These are phyloP conservation scores for Euspilapteryx auroguttella DNA, from an alignment of 2,888 invertebrate genomes.

Conservation along the genomic window DNA sequence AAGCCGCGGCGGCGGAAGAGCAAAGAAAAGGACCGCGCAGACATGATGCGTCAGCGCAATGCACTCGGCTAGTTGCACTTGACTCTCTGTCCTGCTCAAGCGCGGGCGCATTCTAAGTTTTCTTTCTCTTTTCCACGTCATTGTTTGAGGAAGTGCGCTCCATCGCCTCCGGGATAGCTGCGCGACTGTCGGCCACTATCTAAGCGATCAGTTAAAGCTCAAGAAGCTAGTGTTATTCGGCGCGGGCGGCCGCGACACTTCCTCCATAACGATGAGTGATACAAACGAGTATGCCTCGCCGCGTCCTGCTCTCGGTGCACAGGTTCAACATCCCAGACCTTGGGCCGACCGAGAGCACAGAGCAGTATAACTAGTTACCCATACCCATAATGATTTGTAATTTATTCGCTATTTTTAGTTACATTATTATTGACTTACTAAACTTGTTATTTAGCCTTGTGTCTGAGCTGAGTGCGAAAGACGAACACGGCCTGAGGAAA, in stretches of 20 bases:
- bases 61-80: slow-evolving; percentile 28
- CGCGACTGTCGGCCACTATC: slow-evolving; percentile 23
- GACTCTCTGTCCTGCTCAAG: slow-evolving; percentile 27
- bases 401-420: slow-evolving; percentile 35
- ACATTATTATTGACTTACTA: slow-evolving; percentile 16
- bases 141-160: slow-evolving; percentile 41
- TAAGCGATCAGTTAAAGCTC: slow-evolving; percentile 26
- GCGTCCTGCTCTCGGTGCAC: slow-evolving; percentile 43
- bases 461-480: slow-evolving; percentile 6
- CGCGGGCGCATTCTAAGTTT: no score
- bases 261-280: slow-evolving; percentile 54
- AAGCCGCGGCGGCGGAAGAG: slow-evolving; percentile 27
- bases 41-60: slow-evolving; percentile 52
- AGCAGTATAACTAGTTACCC: slow-evolving; percentile 49
- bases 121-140: slow-evolving; percentile 16
- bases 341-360: slow-evolving; percentile 49
- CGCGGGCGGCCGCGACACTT: slow-evolving; percentile 52
- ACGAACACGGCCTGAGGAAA: slow-evolving; percentile 15
- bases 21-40: slow-evolving; percentile 29
- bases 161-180: slow-evolving; percentile 30
- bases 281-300: slow-evolving; percentile 52
- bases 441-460: slow-evolving; percentile 13
- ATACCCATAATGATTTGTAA: slow-evolving; percentile 36
- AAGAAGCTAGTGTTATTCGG: slow-evolving; percentile 24
- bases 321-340: slow-evolving; percentile 61